Conservation (phyloP, 92 coral and sea anemone species). For the Palythoa heliodiscus region DNA sequence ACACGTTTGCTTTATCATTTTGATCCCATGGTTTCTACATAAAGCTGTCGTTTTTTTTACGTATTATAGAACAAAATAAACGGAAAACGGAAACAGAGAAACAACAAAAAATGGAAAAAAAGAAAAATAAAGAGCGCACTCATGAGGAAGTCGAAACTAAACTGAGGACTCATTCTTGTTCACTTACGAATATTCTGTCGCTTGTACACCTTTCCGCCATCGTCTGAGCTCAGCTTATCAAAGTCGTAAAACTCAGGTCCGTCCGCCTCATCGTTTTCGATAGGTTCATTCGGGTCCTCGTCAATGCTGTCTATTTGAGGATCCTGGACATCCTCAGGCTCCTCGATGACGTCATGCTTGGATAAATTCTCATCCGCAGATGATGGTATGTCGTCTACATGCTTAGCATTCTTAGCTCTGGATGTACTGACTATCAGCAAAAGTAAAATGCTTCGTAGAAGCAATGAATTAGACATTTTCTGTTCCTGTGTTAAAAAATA, state of each 20-base stretch:
- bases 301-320: conserved; percentile 40
- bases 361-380: conserved; percentile 8
- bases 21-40: too few relatives aligned
- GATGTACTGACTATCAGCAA: conserved; percentile 44
- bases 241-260: conserved; percentile 40
- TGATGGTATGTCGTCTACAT: conserved; percentile 25
- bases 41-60: too few relatives aligned
- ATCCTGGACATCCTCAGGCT: conserved; percentile 29
- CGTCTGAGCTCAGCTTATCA: conserved; percentile 31
- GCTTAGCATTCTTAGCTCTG: conserved; percentile 36
- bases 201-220: conserved; percentile 39
- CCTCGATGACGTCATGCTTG: conserved; percentile 42
- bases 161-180: neutral
- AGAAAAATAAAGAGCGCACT: neutral
- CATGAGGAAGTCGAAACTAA: neutral
- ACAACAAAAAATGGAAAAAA: neutral
- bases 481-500: neutral
- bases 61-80: neutral
- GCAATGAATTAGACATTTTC: conserved; percentile 39
- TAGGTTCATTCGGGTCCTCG: conserved; percentile 46
- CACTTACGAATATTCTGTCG: conserved; percentile 40
- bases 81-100: neutral
- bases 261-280: conserved; percentile 36
- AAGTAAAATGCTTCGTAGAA: conserved; percentile 38
- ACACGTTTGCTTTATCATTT: too few relatives aligned